Base-by-base conservation (phyloP, 2,888 invertebrate genomes). In the Lamellibrachia columna region DNA sequence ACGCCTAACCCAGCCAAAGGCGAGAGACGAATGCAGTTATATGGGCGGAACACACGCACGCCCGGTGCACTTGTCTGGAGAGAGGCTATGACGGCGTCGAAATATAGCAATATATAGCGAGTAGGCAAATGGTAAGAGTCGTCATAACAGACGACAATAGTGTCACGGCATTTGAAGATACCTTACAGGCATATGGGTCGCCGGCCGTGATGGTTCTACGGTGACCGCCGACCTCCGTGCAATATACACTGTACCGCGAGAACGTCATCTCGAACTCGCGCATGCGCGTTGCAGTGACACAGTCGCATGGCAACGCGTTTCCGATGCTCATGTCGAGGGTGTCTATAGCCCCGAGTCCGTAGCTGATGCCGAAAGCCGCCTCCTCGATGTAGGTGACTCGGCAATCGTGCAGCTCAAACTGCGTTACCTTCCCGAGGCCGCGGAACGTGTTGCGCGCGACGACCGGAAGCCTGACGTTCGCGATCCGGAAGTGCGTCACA, bases 261-360 rank as follows among this genome's bases (percentile, higher is more conserved):
- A 93, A 93, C 60, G 52, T 92, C 53, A 90, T 53, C 53, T 53
- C 52, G 11, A 93, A 53, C n/a, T 92, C 90, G 60, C 93, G 93
- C 52, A 93, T 52, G 28, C 53, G n/a, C 9, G 91, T 92, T 7
- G 53, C 91, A 22, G 91, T 92, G 90, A 92, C 53, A 92, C 93
- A 93, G 90, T 93, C 53, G 90, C 93, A 93, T 9, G 55, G n/a
- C 52, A 93, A 53, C 75, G 53, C 92, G 91, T 93, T 93, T 52
- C 93, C 93, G 7, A 92, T 92, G 90, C 90, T 90, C 92, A 93
- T 75, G 22, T 60, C 91, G 53, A 93, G 60, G 52, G 40, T 91
- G 52, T 93, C 93, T 52, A 93, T 93, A 9, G 93, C 92, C 6
- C 93, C 93, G 40, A 75, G 91, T 60, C 92, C 52, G 40, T 75